Percentiles rank a stretch among this genome's conserved stretches.
phyloP scores from a whole-genome alignment of 2,113 vertebrate genomes.

The Spea multiplicata region DNA sequence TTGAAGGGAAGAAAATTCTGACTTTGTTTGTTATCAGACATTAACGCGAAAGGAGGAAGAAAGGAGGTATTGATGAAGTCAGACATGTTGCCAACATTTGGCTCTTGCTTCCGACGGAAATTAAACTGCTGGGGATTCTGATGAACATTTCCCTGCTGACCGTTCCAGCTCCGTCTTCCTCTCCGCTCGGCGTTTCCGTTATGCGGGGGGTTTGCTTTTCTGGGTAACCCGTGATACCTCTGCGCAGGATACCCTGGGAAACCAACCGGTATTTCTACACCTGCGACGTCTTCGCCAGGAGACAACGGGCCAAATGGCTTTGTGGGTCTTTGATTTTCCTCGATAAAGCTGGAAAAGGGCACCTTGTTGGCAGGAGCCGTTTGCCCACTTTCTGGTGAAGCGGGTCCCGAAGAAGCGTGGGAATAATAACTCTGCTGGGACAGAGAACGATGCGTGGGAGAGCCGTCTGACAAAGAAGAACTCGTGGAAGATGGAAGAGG shows the following conservation, averaged over 20 bases:
- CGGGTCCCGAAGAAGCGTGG: constrained; percentile 32
- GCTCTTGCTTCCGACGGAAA: constrained; percentile 38
- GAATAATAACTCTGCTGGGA: constrained; percentile 46
- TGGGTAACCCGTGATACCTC: constrained; percentile 41
- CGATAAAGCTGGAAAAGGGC: constrained; percentile 17
- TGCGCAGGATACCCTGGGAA: neutral
- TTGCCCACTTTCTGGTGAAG: constrained; percentile 47
- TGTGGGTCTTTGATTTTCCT: constrained; percentile 37
- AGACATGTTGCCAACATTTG: constrained; percentile 36
- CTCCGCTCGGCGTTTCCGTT: constrained; percentile 15
- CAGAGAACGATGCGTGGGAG: constrained; percentile 44
- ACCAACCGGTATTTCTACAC: neutral
- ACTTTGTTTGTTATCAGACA: constrained; percentile 54
- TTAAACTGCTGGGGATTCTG: constrained; percentile 31
- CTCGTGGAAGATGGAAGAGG: constrained; percentile 46
- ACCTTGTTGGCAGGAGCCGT: neutral
- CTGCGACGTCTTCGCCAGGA: neutral
- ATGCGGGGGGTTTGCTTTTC: constrained; percentile 48
- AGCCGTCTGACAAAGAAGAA: constrained; percentile 39
- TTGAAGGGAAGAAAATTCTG: constrained; percentile 44
- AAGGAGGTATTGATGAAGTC: constrained; percentile 59
- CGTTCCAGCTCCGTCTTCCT: constrained; percentile 49
- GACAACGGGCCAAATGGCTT: rapidly evolving
- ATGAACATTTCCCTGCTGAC: neutral
- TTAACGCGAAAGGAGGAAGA: constrained; percentile 47